Evolutionary conservation across 2,113 vertebrate genomes (phyloP).

Genomic region (Bufo bufo): DNA sequence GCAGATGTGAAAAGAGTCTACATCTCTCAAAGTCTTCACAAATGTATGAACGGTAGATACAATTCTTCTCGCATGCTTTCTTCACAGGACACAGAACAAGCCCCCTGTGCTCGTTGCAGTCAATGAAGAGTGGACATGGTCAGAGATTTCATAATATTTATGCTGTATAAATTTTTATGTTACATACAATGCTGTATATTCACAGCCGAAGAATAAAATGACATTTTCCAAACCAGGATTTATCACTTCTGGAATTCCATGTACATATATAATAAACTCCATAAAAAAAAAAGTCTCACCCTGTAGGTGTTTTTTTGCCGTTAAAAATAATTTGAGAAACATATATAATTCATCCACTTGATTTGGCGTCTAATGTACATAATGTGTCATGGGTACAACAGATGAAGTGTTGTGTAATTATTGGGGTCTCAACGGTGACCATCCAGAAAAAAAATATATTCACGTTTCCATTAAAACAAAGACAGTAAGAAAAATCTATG

Average conservation of each 20-base stretch:
- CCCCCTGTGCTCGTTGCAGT: background rate
- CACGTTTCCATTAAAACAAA: constrained; percentile 4
- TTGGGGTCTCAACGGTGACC: background rate
- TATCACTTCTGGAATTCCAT: constrained; percentile 31
- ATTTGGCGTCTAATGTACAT: background rate
- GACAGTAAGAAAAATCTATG: background rate
- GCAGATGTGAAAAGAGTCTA: background rate
- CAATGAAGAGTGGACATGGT: constrained; percentile 38
- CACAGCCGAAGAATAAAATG: constrained; percentile 50
- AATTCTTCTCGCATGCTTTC: background rate
- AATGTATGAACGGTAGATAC: too few relatives aligned
- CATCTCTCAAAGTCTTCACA: too few relatives aligned
- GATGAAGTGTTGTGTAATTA: background rate
- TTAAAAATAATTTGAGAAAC: background rate
- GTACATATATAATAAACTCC: constrained; percentile 36
- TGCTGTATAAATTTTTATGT: constrained; percentile 56
- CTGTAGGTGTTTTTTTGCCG: background rate
- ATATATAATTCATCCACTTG: background rate
- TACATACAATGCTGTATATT: constrained; percentile 54
- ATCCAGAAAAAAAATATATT: background rate
- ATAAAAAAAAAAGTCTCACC: background rate
- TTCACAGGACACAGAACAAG: constrained; percentile 3
- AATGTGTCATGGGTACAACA: background rate
- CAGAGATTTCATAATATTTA: constrained; percentile 58
- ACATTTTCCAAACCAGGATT: constrained; percentile 36